These are phyloP conservation scores for Melinaea menophilus DNA, from an alignment of 2,888 invertebrate species.

Conservation along the genomic window DNA sequence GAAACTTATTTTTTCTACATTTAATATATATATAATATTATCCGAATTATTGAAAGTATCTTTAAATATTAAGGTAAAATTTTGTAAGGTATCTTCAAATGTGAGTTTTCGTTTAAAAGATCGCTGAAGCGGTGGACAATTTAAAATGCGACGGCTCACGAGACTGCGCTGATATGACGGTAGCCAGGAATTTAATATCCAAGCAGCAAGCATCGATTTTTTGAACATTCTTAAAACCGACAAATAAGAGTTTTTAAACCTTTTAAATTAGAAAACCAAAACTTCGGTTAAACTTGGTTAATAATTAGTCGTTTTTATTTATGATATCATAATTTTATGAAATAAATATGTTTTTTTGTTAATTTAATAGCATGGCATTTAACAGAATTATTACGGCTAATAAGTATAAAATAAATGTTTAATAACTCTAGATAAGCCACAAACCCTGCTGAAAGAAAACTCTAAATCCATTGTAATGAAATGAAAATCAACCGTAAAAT, in stretches of 20 bases:
- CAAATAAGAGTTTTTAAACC: not conserved
- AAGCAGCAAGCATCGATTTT: constrained; percentile 36
- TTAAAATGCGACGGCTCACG: constrained; percentile 25
- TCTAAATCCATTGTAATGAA: constrained; percentile 4
- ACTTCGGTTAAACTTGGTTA: no score
- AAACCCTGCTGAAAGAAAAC: constrained; percentile 3
- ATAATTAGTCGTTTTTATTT: no score
- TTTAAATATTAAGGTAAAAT: constrained; percentile 18
- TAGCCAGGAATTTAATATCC: constrained; percentile 44
- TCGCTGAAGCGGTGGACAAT: constrained; percentile 25
- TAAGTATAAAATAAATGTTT: not conserved
- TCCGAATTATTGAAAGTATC: constrained; percentile 11
- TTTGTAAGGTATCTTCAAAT: constrained; percentile 18
- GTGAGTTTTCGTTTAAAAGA: constrained; percentile 18
- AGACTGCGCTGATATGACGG: constrained; percentile 38
- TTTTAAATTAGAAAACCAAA: not conserved
- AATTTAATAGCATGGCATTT: no score
- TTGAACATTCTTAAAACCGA: constrained; percentile 17
- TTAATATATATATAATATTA: constrained; percentile 10
- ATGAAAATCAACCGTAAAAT: constrained; percentile 8
- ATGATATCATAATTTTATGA: no score
- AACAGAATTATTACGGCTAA: not conserved
- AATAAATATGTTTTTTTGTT: no score
- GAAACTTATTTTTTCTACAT: not conserved
- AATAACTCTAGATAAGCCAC: not conserved